These are phyloP conservation scores for Hylyphantes graminicola DNA, from an alignment of 1,140 invertebrate genomes.

Conservation along the genomic window DNA sequence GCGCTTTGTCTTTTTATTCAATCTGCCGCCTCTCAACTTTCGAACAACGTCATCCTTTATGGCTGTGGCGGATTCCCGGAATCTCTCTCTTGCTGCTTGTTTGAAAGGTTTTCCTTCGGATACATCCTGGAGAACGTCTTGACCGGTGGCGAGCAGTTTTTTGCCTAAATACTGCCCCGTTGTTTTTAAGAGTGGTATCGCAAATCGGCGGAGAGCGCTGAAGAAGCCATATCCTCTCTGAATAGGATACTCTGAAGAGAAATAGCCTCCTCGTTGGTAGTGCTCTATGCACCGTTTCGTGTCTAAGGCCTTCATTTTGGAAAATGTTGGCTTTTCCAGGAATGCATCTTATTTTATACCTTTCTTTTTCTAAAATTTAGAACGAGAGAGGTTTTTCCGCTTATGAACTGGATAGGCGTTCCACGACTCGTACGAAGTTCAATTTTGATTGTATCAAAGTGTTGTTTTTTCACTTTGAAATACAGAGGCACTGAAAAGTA, in stretches of 20 bases:
- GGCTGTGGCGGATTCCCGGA: background rate
- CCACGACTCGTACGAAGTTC: background rate
- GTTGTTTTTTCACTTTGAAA: background rate
- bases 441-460: background rate
- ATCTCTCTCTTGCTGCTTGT: background rate
- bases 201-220: background rate
- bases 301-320: background rate
- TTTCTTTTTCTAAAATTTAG: background rate
- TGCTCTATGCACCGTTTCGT: background rate
- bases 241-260: background rate
- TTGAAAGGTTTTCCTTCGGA: slow-evolving; percentile 3
- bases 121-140: background rate
- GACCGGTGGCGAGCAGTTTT: background rate
- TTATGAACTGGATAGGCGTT: background rate
- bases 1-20: too few species aligned
- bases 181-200: background rate
- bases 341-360: background rate
- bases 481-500: slow-evolving; percentile 2
- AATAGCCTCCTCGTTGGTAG: background rate
- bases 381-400: background rate
- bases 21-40: background rate
- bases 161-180: slow-evolving; percentile 1
- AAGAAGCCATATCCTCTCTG: slow-evolving; percentile 7
- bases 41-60: background rate
- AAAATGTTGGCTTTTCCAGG: background rate